Conservation (phyloP, 2,888 invertebrate genomes). For the Plagodis dolabraria region DNA sequence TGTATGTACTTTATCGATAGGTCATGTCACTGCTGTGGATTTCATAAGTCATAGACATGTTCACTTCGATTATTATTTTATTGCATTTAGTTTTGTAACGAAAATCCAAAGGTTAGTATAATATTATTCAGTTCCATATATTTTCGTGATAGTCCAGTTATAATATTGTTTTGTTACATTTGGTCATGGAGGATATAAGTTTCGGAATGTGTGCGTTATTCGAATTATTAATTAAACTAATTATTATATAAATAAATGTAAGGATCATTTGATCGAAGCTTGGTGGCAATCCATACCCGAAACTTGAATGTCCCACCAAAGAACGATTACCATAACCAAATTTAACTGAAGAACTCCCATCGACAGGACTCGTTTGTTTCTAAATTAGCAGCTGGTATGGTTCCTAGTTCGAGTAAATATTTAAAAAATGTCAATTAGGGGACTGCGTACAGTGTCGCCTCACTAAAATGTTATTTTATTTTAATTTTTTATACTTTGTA, state of each 20-base stretch:
- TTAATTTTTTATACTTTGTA: constrained; percentile 42
- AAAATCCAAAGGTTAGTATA: constrained; percentile 84
- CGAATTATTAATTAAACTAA: constrained; percentile 25
- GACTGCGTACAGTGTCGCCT: constrained; percentile 83
- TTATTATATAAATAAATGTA: constrained; percentile 35
- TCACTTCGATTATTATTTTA: constrained; percentile 72
- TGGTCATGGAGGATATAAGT: constrained; percentile 57
- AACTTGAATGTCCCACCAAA: constrained; percentile 46
- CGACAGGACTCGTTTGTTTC: constrained; percentile 73
- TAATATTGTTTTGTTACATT: constrained; percentile 55
- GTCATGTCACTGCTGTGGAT: constrained; percentile 72
- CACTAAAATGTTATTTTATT: constrained; percentile 45
- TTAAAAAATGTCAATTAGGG: constrained; percentile 83
- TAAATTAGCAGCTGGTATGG: constrained; percentile 85
- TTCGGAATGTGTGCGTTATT: constrained; percentile 45
- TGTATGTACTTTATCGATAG: constrained; percentile 46
- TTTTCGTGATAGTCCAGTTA: constrained; percentile 59
- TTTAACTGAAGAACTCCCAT: constrained; percentile 57
- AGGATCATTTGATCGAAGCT: constrained; percentile 39
- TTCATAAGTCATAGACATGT: constrained; percentile 76
- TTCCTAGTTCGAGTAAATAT: constrained; percentile 84
- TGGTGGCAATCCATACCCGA: constrained; percentile 41
- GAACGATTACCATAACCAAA: constrained; percentile 58
- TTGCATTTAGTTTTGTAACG: constrained; percentile 84
- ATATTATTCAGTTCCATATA: constrained; percentile 60